Conservation (phyloP, 2,113 vertebrate genomes). For the Typhlomys cinereus region DNA sequence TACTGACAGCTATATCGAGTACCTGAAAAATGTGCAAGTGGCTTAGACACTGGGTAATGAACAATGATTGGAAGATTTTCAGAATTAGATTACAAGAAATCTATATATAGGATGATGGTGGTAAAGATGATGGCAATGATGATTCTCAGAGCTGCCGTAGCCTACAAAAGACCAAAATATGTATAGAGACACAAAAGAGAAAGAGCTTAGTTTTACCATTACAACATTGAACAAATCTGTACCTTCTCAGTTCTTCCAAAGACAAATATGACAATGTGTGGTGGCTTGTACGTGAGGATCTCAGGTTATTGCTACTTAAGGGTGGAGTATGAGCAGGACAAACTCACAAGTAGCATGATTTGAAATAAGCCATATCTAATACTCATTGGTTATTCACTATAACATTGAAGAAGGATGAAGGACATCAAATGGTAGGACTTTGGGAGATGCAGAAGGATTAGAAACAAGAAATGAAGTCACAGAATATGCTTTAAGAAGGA, state of each 20-base stretch:
- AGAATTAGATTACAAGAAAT: no score
- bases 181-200: not conserved
- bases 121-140: not conserved
- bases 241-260: not conserved
- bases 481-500: not conserved
- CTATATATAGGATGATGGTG: no score
- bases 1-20: no score
- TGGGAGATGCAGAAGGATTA: not conserved
- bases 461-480: not conserved
- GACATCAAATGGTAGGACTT: not conserved
- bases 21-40: no score
- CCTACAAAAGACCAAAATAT: not conserved
- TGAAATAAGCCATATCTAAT: not conserved
- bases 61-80: no score
- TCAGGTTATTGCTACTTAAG: not conserved
- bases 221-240: not conserved
- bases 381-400: not conserved
- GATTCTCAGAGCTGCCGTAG: not conserved
- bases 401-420: not conserved
- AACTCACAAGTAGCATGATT: not conserved
- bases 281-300: not conserved
- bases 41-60: no score
- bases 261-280: not conserved
- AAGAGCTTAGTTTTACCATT: not conserved
- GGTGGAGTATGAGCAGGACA: no score